Conservation (phyloP, 2,113 vertebrate genomes). For the Gasterosteus nipponicus region DNA sequence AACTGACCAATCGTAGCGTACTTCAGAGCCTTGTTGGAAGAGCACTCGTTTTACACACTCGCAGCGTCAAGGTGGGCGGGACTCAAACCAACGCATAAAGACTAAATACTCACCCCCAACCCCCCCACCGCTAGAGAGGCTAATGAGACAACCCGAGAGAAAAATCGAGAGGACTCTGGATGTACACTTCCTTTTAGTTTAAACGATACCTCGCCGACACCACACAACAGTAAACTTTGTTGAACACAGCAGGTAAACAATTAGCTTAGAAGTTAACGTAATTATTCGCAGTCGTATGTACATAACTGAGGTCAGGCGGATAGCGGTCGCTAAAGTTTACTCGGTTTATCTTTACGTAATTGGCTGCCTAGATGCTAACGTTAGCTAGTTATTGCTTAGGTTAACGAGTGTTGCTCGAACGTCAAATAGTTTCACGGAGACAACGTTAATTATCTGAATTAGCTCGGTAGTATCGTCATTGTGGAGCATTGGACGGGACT, state of each 20-base stretch:
- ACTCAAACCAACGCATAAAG: neutral
- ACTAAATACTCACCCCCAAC: neutral
- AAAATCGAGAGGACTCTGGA: conserved; percentile 55
- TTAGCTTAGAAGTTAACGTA: neutral
- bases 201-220: conserved; percentile 4
- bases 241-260: neutral
- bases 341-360: neutral
- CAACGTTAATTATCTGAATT: neutral
- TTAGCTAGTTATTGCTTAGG: conserved; percentile 28
- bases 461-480: neutral
- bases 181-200: conserved; percentile 44
- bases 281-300: neutral
- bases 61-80: neutral
- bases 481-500: neutral
- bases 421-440: neutral
- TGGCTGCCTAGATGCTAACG: conserved; percentile 39
- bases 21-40: neutral
- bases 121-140: neutral
- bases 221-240: neutral
- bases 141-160: neutral
- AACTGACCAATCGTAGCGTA: conserved; percentile 52
- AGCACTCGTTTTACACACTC: neutral
- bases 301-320: conserved; percentile 1
- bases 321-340: neutral
- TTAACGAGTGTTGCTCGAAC: conserved; percentile 14